These are phyloP conservation scores for Athalia circularis DNA, from an alignment of 2,888 invertebrate genomes.

Conservation along the genomic window DNA sequence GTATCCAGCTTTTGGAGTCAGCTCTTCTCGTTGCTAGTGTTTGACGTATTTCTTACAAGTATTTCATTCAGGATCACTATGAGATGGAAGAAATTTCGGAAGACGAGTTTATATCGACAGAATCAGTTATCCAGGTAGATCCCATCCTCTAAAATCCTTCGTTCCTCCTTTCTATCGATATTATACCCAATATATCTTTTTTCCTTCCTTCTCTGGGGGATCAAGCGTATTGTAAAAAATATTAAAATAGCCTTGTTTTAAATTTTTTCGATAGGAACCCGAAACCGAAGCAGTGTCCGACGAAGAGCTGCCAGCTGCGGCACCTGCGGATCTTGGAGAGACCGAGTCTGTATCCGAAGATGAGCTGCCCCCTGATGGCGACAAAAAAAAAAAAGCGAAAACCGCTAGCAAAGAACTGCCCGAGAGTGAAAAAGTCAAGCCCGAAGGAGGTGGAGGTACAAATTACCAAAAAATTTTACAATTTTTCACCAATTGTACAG, in stretches of 20 bases:
- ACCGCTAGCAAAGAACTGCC: constrained; percentile 67
- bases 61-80: constrained; percentile 52
- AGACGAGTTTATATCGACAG: constrained; percentile 60
- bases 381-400: constrained; percentile 77
- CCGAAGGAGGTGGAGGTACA: constrained; percentile 64
- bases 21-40: constrained; percentile 9
- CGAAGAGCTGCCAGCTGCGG: constrained; percentile 85
- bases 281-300: constrained; percentile 92
- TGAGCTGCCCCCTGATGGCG: constrained; percentile 82
- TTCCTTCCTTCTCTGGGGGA: background rate
- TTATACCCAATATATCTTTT: constrained; percentile 23
- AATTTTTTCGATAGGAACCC: constrained; percentile 77
- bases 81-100: constrained; percentile 64
- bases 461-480: background rate
- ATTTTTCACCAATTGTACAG: background rate
- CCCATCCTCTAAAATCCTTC: constrained; percentile 10
- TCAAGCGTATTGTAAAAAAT: background rate
- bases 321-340: constrained; percentile 87
- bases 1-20: constrained; percentile 32
- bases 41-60: constrained; percentile 33
- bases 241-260: background rate
- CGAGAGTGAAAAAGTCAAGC: constrained; percentile 73
- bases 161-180: background rate
- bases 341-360: constrained; percentile 91
- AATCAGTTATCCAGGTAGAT: constrained; percentile 59